Conservation (phyloP, 2,797 vertebrate species). For the Melopsittacus undulatus region DNA sequence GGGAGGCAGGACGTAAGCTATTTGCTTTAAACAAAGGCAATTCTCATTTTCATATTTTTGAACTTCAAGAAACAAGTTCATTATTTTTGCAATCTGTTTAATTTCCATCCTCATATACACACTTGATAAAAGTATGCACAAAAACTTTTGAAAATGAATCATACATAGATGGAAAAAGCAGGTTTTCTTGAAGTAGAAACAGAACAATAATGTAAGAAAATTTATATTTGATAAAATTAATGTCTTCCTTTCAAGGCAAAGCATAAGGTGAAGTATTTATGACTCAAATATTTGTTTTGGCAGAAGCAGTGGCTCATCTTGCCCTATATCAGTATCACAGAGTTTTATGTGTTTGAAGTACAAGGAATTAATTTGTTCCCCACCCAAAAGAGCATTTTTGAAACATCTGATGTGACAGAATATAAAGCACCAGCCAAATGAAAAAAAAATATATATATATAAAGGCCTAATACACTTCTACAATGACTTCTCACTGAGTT, state of each 20-base stretch:
- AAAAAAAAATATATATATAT: not conserved
- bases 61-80: not conserved
- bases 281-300: slow-evolving; percentile 31
- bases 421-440: not conserved
- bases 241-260: not conserved
- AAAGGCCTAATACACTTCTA: not conserved
- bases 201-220: not conserved
- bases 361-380: not conserved
- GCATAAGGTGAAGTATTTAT: not conserved
- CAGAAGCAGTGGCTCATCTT: slow-evolving; percentile 7
- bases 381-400: not conserved
- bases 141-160: not conserved
- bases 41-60: not conserved
- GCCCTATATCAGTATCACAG: not conserved
- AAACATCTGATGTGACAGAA: not conserved
- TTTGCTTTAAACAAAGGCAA: not conserved
- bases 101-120: not conserved
- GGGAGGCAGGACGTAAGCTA: not conserved
- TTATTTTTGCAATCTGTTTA: not conserved
- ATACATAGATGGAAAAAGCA: not conserved
- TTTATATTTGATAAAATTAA: not conserved
- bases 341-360: not conserved
- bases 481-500: not conserved
- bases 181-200: not conserved
- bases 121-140: not conserved